A percentile compares a stretch with the other conserved stretches of the same genome.
Conservation (phyloP, 2,888 invertebrate genomes). For the Frankliniella fusca region DNA sequence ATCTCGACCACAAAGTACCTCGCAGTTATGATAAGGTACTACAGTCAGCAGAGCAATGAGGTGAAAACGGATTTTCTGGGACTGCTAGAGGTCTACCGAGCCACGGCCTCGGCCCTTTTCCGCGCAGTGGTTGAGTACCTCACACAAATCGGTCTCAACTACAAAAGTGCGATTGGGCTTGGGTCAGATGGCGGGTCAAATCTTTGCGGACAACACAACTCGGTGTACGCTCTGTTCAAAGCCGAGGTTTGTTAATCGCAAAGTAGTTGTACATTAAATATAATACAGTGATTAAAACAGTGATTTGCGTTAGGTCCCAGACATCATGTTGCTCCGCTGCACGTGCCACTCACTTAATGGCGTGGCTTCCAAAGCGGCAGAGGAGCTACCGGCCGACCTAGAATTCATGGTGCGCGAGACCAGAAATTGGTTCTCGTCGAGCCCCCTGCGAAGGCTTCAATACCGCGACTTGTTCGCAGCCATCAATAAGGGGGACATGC, state of each 20-base stretch:
- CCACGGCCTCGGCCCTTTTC: conserved; percentile 36
- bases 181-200: conserved; percentile 41
- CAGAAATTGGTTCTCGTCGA: conserved; percentile 40
- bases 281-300: no score
- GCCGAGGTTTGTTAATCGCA: conserved; percentile 34
- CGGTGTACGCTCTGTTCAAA: conserved; percentile 36
- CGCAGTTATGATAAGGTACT: conserved; percentile 39
- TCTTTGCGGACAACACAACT: conserved; percentile 39
- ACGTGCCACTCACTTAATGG: conserved; percentile 41
- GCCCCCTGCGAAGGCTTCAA: conserved; percentile 35
- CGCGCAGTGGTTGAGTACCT: conserved; percentile 30
- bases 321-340: conserved; percentile 37
- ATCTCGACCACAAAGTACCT: conserved; percentile 39
- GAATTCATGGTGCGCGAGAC: conserved; percentile 41
- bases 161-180: conserved; percentile 37
- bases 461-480: conserved; percentile 37
- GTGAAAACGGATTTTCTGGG: conserved; percentile 40
- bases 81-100: conserved; percentile 36
- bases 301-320: neutral
- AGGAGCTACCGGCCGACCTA: conserved; percentile 38
- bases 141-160: no score
- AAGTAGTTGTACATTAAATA: no score
- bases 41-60: conserved; percentile 33
- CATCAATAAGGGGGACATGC: conserved; percentile 34
- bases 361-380: conserved; percentile 40